These are phyloP conservation scores for Vimba vimba DNA, from an alignment of 2,113 vertebrate genomes.

Conservation along the genomic window DNA sequence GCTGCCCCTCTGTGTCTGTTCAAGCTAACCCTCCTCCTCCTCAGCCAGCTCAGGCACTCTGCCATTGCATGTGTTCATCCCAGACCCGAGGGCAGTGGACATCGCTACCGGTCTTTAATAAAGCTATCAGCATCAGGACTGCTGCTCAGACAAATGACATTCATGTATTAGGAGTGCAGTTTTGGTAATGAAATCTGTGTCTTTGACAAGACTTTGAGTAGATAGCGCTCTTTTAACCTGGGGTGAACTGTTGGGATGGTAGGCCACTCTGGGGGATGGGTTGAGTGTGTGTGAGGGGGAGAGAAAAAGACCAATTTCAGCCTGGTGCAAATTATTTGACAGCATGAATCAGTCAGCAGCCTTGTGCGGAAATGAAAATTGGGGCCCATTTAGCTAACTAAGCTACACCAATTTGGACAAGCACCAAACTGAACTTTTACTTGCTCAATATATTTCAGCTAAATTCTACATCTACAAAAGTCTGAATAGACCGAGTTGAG, in stretches of 20 bases:
- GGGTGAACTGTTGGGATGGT: slow-evolving; percentile 69
- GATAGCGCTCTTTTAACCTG: slow-evolving; percentile 73
- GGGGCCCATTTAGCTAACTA: slow-evolving; percentile 10
- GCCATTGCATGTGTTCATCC: slow-evolving; percentile 53
- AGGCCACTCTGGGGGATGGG: slow-evolving; percentile 59
- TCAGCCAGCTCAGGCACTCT: slow-evolving; percentile 43
- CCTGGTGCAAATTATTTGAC: slow-evolving; percentile 25
- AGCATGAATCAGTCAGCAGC: slow-evolving; percentile 12
- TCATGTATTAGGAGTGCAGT: slow-evolving; percentile 12
- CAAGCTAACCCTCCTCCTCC: slow-evolving; percentile 57
- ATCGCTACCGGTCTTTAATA: slow-evolving; percentile 36
- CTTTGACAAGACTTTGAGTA: slow-evolving; percentile 47
- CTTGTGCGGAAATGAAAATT: not conserved
- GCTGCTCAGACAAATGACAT: slow-evolving; percentile 19
- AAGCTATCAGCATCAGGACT: slow-evolving; percentile 42
- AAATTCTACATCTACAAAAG: not conserved
- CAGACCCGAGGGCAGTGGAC: slow-evolving; percentile 28
- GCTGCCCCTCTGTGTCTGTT: slow-evolving; percentile 92
- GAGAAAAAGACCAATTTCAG: slow-evolving; percentile 21
- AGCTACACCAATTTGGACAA: not conserved
- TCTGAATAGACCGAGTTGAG: not conserved
- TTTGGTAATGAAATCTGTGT: slow-evolving; percentile 26
- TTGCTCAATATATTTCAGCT: not conserved
- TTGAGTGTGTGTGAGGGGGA: slow-evolving; percentile 41
- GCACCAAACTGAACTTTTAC: not conserved